Conservation (phyloP, 2,888 invertebrate genomes). For the Elysia crispata region DNA sequence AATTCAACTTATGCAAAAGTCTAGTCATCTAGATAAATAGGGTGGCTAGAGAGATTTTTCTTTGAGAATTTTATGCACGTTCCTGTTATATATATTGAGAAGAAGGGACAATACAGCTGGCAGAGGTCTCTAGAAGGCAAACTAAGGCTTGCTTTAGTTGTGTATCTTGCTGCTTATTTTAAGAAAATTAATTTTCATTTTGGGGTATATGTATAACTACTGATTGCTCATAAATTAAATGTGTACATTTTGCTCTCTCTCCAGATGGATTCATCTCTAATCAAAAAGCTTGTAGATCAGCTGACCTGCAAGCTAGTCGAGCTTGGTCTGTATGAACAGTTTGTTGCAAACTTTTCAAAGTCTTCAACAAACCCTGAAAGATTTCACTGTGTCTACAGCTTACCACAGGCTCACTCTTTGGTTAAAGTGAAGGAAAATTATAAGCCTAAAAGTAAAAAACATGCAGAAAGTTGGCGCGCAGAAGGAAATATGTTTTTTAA, state of each 20-base stretch:
- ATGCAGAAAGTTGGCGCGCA: constrained; percentile 70
- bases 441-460: constrained; percentile 16
- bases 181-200: no score
- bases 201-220: no score
- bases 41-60: no score
- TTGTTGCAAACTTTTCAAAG: constrained; percentile 24
- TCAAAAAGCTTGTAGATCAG: constrained; percentile 11
- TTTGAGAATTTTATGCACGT: no score
- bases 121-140: no score
- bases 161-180: no score
- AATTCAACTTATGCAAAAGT: no score
- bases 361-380: constrained; percentile 36
- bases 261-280: constrained; percentile 32
- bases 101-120: no score
- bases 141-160: no score
- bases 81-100: no score
- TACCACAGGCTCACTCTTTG: constrained; percentile 16
- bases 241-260: neutral
- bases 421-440: constrained; percentile 36
- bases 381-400: constrained; percentile 32
- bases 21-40: no score
- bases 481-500: constrained; percentile 73
- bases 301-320: constrained; percentile 12
- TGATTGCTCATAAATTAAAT: neutral
- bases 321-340: constrained; percentile 22